phyloP scores from a whole-genome alignment of 2,113 vertebrate genomes.

The Thunnus thynnus region DNA sequence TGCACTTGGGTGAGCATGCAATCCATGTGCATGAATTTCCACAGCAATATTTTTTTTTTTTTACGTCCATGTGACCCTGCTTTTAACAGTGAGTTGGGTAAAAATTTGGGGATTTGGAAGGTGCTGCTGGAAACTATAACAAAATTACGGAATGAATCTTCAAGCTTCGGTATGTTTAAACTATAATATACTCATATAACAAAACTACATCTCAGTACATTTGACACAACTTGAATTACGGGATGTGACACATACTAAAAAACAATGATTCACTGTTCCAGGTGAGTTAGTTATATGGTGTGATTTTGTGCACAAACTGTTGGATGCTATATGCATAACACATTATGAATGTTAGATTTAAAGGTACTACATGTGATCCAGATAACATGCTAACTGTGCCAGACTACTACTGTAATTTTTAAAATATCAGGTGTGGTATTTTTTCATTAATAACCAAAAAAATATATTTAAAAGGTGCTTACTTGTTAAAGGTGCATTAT shows the following conservation, averaged over 20 bases:
- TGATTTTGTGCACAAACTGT: constrained; percentile 25
- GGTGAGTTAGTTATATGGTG: constrained; percentile 63
- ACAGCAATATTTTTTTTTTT: too few relatives aligned
- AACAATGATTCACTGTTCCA: not conserved
- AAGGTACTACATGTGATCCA: constrained; percentile 24
- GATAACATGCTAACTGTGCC: constrained; percentile 48
- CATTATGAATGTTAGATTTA: constrained; percentile 5
- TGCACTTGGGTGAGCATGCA: too few relatives aligned
- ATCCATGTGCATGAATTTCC: too few relatives aligned
- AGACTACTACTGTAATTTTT: not conserved
- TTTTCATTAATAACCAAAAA: not conserved
- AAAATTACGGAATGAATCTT: not conserved
- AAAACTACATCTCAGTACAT: not conserved
- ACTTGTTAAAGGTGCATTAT: constrained; percentile 69
- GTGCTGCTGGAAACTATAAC: not conserved
- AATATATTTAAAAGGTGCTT: constrained; percentile 56
- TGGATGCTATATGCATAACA: not conserved
- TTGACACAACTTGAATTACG: not conserved
- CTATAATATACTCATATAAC: not conserved
- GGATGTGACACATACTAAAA: not conserved
- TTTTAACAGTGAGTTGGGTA: not conserved
- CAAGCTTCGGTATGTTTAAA: not conserved
- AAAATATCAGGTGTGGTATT: not conserved
- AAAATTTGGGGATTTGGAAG: not conserved
- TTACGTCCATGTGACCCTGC: too few relatives aligned